These are phyloP conservation scores for Oryctes rhinoceros DNA, from an alignment of 1,140 invertebrate genomes.

Conservation along the genomic window DNA sequence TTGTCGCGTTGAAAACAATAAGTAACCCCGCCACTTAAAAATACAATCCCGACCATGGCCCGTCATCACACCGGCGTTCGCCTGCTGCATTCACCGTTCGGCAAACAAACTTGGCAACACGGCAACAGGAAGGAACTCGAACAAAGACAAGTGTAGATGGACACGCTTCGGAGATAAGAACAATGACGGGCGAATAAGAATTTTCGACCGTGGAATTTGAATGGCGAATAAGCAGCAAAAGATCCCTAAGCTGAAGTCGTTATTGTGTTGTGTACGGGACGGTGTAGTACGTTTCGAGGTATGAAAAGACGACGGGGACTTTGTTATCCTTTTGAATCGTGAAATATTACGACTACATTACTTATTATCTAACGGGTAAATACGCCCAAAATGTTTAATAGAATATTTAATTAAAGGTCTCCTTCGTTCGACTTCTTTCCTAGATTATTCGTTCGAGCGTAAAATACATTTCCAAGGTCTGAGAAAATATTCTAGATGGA, in stretches of 20 bases:
- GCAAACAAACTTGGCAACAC: slow-evolving; percentile 12
- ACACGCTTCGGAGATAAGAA: slow-evolving; percentile 11
- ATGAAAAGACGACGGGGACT: too few relatives aligned
- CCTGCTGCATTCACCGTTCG: not conserved
- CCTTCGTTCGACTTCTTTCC: too few relatives aligned
- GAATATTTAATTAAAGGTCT: too few relatives aligned
- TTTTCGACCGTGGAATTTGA: slow-evolving; percentile 23
- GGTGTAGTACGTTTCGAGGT: too few relatives aligned
- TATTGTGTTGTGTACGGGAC: not conserved
- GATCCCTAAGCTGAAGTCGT: not conserved
- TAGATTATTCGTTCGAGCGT: too few relatives aligned
- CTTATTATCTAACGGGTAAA: too few relatives aligned
- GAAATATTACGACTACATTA: too few relatives aligned
- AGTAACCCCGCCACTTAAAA: slow-evolving; percentile 15
- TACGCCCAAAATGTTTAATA: too few relatives aligned
- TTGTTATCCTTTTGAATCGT: too few relatives aligned
- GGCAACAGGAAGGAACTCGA: slow-evolving; percentile 27
- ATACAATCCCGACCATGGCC: not conserved
- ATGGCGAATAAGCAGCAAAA: not conserved
- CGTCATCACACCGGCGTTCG: not conserved
- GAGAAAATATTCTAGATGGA: too few relatives aligned
- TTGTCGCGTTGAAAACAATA: slow-evolving; percentile 20
- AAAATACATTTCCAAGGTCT: too few relatives aligned
- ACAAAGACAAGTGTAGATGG: slow-evolving; percentile 35
- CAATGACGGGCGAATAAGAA: not conserved